A percentile compares a stretch with the other conserved stretches of the same genome.
These are phyloP conservation scores for Sycophila texana DNA, from an alignment of 2,888 invertebrate species.

Conservation along the genomic window DNA sequence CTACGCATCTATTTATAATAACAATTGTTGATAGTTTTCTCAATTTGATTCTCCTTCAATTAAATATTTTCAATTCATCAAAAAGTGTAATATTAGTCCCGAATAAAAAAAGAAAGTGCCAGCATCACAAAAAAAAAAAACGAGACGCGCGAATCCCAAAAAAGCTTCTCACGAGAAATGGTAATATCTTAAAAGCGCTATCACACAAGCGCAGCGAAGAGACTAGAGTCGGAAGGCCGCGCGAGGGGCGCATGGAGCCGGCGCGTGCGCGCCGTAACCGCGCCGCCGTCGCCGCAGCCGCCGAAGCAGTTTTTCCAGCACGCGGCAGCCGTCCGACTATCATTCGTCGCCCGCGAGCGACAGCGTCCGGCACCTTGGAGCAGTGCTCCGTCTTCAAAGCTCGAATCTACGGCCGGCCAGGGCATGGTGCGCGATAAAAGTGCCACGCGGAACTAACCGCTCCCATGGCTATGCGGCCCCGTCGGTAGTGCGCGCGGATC, in stretches of 20 bases:
- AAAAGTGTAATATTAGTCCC: no score
- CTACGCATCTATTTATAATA: no score
- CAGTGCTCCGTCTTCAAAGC: not conserved
- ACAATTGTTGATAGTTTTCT: no score
- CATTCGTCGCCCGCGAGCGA: slow-evolving; percentile 66
- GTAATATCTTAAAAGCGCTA: no score
- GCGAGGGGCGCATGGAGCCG: not conserved
- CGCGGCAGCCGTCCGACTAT: slow-evolving; percentile 15
- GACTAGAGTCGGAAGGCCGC: not conserved
- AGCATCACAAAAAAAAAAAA: no score
- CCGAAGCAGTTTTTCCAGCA: slow-evolving; percentile 15
- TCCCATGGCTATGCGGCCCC: not conserved
- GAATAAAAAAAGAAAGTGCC: no score
- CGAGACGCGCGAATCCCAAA: no score
- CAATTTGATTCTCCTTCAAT: no score
- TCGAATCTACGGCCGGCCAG: not conserved
- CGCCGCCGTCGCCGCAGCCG: not conserved
- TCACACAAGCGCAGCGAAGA: no score
- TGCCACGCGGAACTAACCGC: not conserved
- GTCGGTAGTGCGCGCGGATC: not conserved
- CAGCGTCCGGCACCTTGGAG: slow-evolving; percentile 46
- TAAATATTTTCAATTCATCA: no score
- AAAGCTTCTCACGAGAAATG: no score
- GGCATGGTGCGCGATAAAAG: no score
- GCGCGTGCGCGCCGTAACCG: not conserved